phyloP scores from a whole-genome alignment of 2,113 vertebrate genomes.

The Asarcornis scutulata region DNA sequence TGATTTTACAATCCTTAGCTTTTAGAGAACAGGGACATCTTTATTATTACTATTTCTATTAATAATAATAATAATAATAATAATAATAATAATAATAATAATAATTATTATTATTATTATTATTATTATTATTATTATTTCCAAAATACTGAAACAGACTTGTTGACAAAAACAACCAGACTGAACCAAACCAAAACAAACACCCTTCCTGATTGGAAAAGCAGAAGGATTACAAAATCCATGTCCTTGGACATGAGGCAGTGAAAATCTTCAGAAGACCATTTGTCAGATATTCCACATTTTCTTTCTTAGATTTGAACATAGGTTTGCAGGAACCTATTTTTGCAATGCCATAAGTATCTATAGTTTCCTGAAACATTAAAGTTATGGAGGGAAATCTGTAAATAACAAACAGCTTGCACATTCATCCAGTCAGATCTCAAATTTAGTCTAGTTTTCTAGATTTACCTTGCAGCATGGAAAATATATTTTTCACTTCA shows the following conservation, averaged over 20 bases:
- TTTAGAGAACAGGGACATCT: neutral
- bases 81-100: too few relatives aligned
- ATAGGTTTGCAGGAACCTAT: neutral
- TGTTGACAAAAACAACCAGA: neutral
- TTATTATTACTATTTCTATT: neutral
- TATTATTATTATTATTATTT: rapidly evolving
- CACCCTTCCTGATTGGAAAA: neutral
- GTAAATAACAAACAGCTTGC: neutral
- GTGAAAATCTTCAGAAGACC: neutral
- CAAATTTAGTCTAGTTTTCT: neutral
- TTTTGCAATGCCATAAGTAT: neutral
- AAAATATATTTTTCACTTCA: neutral
- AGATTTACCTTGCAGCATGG: neutral
- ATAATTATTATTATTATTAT: neutral
- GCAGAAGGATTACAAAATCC: neutral
- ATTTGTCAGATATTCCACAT: neutral
- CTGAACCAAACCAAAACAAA: neutral
- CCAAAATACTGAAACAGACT: neutral
- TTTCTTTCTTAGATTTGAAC: neutral
- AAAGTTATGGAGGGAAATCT: neutral
- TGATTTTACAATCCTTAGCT: neutral
- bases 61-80: too few relatives aligned
- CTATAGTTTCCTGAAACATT: neutral
- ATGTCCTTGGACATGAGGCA: neutral
- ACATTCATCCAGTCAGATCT: neutral